Evolutionary conservation across 2,888 invertebrate species (phyloP).

Genomic region (Lepas anatifera): DNA sequence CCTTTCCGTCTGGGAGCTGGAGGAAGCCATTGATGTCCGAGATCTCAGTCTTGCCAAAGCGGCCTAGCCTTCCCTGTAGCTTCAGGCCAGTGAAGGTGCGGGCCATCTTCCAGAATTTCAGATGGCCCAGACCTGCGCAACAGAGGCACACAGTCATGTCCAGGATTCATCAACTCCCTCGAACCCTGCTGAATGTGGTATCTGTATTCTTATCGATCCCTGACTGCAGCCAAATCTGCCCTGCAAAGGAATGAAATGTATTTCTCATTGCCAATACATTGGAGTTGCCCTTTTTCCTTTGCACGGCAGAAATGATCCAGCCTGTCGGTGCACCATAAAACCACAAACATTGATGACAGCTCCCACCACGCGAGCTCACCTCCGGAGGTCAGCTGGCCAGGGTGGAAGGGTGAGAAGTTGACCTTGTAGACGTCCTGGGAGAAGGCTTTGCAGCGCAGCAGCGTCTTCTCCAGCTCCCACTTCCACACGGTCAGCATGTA

Average conservation of each 20-base stretch:
- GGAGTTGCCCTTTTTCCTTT: no score
- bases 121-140: slow-evolving; percentile 52
- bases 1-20: slow-evolving; percentile 80
- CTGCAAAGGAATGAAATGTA: no score
- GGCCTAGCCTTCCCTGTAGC: slow-evolving; percentile 71
- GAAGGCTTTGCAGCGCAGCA: slow-evolving; percentile 68
- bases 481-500: slow-evolving; percentile 79
- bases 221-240: no score
- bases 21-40: slow-evolving; percentile 74
- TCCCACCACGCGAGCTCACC: slow-evolving; percentile 40
- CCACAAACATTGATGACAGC: no score
- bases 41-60: slow-evolving; percentile 85
- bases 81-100: slow-evolving; percentile 82
- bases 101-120: slow-evolving; percentile 90
- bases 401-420: slow-evolving; percentile 66
- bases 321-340: no score
- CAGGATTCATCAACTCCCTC: no score
- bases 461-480: slow-evolving; percentile 61
- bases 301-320: no score
- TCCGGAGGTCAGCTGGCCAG: slow-evolving; percentile 63
- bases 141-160: no score
- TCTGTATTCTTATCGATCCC: no score
- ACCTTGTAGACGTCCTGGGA: slow-evolving; percentile 66
- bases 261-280: no score
- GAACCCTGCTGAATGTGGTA: no score